phyloP scores from a whole-genome alignment of 1,140 invertebrate species.

The Prorops nasuta region DNA sequence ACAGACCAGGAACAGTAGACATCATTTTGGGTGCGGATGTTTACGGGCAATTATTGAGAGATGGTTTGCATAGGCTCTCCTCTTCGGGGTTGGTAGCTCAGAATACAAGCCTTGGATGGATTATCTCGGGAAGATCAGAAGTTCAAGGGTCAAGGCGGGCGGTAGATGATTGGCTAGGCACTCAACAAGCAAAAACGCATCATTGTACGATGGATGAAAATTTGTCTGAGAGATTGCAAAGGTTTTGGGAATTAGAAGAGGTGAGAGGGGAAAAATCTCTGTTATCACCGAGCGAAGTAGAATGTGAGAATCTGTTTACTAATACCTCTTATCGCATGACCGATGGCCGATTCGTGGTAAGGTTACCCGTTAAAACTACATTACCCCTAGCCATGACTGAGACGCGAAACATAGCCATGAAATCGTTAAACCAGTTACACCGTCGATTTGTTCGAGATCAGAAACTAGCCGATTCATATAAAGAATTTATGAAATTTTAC shows the following conservation, averaged over 20 bases:
- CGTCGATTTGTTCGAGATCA: not conserved
- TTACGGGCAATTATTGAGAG: too few species aligned
- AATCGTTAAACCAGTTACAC: not conserved
- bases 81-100: too few species aligned
- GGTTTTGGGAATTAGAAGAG: not conserved
- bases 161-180: too few species aligned
- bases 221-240: not conserved
- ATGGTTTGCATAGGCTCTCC: too few species aligned
- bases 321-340: not conserved
- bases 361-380: not conserved
- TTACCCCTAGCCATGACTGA: not conserved
- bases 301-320: not conserved
- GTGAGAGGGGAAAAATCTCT: not conserved
- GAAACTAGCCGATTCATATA: not conserved
- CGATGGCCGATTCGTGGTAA: not conserved
- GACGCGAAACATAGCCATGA: not conserved
- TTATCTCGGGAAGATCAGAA: too few species aligned
- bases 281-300: not conserved
- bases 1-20: too few species aligned
- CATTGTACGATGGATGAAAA: not conserved
- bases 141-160: too few species aligned
- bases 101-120: too few species aligned
- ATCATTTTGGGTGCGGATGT: too few species aligned
- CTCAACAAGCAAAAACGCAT: too few species aligned
- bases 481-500: slow-evolving; percentile 17